phyloP scores from a whole-genome alignment of 2,888 invertebrate genomes.

The Epiblema foenella region DNA sequence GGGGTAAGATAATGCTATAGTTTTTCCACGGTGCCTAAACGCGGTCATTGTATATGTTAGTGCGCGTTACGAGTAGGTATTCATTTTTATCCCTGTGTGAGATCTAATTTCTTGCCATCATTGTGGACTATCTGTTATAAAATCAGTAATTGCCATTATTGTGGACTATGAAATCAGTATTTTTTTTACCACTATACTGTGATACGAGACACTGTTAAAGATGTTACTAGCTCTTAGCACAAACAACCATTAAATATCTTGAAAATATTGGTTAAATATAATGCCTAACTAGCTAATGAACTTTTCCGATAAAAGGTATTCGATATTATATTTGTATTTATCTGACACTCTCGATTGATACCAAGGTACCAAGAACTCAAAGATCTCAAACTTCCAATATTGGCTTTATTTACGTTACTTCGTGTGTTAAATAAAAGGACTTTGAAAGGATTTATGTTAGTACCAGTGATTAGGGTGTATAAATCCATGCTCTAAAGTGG shows the following conservation, averaged over 20 bases:
- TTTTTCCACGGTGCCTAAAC: too few relatives aligned
- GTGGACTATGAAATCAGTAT: neutral
- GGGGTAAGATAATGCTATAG: too few relatives aligned
- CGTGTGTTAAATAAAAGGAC: slow-evolving; percentile 13
- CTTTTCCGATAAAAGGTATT: too few relatives aligned
- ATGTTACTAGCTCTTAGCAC: too few relatives aligned
- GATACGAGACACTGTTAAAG: too few relatives aligned
- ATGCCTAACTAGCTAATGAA: neutral
- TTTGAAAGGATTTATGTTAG: slow-evolving; percentile 11
- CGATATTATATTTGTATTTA: too few relatives aligned
- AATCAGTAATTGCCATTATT: neutral
- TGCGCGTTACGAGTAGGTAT: neutral
- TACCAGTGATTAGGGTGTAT: slow-evolving; percentile 21
- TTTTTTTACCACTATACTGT: too few relatives aligned
- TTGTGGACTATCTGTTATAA: neutral
- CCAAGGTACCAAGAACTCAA: too few relatives aligned
- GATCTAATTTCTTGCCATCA: neutral
- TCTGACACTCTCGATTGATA: too few relatives aligned
- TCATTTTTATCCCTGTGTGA: neutral
- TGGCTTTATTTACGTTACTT: neutral
- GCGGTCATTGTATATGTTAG: neutral
- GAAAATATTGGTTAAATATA: too few relatives aligned
- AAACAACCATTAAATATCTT: too few relatives aligned
- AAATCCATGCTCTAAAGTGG: slow-evolving; percentile 45
- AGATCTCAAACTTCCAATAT: too few relatives aligned